Evolutionary conservation across 2,888 invertebrate genomes (phyloP).

Genomic region (Melieria crassipennis): DNA sequence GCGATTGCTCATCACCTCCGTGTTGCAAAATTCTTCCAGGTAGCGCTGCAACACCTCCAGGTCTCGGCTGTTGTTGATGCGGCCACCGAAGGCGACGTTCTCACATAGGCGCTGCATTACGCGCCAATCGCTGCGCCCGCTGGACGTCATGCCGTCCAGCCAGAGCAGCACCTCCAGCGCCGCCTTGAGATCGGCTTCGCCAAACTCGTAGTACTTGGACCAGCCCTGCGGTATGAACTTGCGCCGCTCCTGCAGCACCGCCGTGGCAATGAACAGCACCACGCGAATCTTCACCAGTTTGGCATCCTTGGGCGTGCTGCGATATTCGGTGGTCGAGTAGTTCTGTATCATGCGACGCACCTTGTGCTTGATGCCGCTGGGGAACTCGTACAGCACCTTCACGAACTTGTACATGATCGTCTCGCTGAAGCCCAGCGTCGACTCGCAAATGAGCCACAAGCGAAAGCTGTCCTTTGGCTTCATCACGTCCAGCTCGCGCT

Average conservation of each 20-base stretch:
- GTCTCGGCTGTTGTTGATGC: slow-evolving; percentile 83
- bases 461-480: slow-evolving; percentile 71
- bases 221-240: slow-evolving; percentile 93
- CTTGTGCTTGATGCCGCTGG: slow-evolving; percentile 86
- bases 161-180: slow-evolving; percentile 71
- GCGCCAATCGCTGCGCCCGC: slow-evolving; percentile 71
- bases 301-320: slow-evolving; percentile 47
- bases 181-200: slow-evolving; percentile 80
- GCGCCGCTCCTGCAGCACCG: slow-evolving; percentile 89
- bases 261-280: slow-evolving; percentile 87
- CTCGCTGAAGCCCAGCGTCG: slow-evolving; percentile 78
- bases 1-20: slow-evolving; percentile 70
- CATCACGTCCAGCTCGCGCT: slow-evolving; percentile 71
- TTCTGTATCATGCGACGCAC: slow-evolving; percentile 78
- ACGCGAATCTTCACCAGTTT: slow-evolving; percentile 74
- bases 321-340: slow-evolving; percentile 68
- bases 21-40: slow-evolving; percentile 73
- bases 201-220: slow-evolving; percentile 91
- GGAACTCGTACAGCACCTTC: slow-evolving; percentile 84
- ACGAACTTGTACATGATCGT: slow-evolving; percentile 80
- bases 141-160: slow-evolving; percentile 52
- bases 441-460: slow-evolving; percentile 89
- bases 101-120: slow-evolving; percentile 80
- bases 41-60: slow-evolving; percentile 61
- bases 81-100: slow-evolving; percentile 85